Evolutionary conservation across 1,140 invertebrate genomes (phyloP).

Genomic region (Neotoxoptera formosana): DNA sequence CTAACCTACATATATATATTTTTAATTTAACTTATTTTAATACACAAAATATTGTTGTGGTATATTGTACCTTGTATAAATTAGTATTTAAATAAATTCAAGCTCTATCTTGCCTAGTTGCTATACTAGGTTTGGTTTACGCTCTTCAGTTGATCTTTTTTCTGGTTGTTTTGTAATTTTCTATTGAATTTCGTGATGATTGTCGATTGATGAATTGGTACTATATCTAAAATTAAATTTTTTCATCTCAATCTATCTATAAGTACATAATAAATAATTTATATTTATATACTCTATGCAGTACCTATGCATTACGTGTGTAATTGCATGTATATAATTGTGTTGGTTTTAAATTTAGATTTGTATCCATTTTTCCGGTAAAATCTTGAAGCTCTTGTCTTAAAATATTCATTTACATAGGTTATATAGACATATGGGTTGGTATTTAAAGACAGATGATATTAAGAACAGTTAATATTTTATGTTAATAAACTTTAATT

Average conservation of each 20-base stretch:
- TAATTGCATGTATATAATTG: neutral
- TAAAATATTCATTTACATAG: neutral
- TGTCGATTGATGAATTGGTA: neutral
- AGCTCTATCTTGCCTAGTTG: neutral
- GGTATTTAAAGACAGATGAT: no score
- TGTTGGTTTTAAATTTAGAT: no score
- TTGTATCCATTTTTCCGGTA: neutral
- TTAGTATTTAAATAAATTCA: neutral
- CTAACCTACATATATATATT: neutral
- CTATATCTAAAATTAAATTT: neutral
- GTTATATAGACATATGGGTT: no score
- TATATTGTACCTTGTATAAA: neutral
- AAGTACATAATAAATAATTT: no score
- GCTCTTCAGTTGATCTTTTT: neutral
- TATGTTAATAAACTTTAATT: neutral
- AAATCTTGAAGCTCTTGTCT: neutral
- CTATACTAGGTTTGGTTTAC: neutral
- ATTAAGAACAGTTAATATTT: no score
- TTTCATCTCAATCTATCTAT: neutral
- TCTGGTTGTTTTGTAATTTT: neutral
- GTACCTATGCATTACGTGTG: neutral
- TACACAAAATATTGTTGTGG: neutral
- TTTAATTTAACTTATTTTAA: neutral
- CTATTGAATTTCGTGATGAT: neutral
- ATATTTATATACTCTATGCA: neutral